Conservation (phyloP, 2,113 vertebrate species). For the Mola mola region DNA sequence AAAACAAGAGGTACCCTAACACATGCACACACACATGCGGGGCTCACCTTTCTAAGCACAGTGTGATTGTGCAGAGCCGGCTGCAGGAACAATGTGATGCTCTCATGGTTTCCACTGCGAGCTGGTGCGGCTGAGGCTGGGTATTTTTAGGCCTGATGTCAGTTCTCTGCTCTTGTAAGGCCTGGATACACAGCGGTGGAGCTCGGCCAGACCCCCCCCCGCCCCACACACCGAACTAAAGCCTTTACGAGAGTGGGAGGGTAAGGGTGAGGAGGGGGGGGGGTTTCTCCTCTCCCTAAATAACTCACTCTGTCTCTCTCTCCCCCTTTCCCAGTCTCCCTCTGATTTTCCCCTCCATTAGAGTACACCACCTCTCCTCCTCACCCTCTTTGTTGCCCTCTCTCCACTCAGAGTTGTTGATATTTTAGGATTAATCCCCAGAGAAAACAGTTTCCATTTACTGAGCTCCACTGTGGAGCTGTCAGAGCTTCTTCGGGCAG, state of each 20-base stretch:
- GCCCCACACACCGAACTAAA: slow-evolving; percentile 32
- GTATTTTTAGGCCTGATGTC: slow-evolving; percentile 83
- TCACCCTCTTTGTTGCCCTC: slow-evolving; percentile 65
- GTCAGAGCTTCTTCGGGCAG: slow-evolving; percentile 47
- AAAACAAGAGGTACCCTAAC: slow-evolving; percentile 93
- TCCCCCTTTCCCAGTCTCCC: slow-evolving; percentile 61
- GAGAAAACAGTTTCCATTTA: slow-evolving; percentile 73
- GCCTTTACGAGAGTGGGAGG: slow-evolving; percentile 54
- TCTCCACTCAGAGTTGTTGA: slow-evolving; percentile 50
- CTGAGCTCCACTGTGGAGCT: slow-evolving; percentile 27
- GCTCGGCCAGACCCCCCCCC: slow-evolving; percentile 51
- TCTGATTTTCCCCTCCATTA: slow-evolving; percentile 38
- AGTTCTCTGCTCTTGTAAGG: slow-evolving; percentile 79
- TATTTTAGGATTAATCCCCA: slow-evolving; percentile 75
- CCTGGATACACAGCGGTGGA: slow-evolving; percentile 76
- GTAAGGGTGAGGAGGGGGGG: slow-evolving; percentile 13
- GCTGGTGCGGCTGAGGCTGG: slow-evolving; percentile 59
- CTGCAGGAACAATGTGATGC: slow-evolving; percentile 73
- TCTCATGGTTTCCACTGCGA: slow-evolving; percentile 80
- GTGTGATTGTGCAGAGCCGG: slow-evolving; percentile 28
- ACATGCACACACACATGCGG: slow-evolving; percentile 30
- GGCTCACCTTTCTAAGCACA: slow-evolving; percentile 17
- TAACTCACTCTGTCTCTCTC: slow-evolving; percentile 66
- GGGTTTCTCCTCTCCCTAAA: slow-evolving; percentile 68
- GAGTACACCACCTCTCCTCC: slow-evolving; percentile 50